Percentiles rank a stretch among this genome's conserved stretches.
phyloP scores from a whole-genome alignment of 1,140 invertebrate genomes.

The Mya arenaria region DNA sequence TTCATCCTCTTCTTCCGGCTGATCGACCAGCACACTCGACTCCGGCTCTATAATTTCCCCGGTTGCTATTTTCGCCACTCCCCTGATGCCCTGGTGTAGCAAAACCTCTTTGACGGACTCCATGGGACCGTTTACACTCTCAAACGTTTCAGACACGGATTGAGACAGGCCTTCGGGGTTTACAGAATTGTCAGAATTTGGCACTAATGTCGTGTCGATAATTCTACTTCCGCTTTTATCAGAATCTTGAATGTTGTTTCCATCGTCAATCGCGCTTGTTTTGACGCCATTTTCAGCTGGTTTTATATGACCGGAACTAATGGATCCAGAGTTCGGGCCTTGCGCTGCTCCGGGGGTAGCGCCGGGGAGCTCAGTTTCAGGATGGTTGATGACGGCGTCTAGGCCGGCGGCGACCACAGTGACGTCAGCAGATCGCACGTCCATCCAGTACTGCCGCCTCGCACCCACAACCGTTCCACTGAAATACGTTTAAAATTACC shows the following conservation, averaged over 20 bases:
- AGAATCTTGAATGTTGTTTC: background rate
- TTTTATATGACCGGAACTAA: background rate
- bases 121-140: constrained; percentile 23
- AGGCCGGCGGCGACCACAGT: background rate
- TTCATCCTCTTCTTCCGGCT: background rate
- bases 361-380: background rate
- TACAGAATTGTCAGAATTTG: background rate
- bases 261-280: background rate
- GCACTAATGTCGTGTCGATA: background rate
- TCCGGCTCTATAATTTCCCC: background rate
- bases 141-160: constrained; percentile 33
- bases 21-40: background rate
- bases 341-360: background rate
- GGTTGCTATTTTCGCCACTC: background rate
- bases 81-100: constrained; percentile 29
- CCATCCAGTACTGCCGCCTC: too few species aligned
- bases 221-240: background rate
- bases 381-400: too few species aligned
- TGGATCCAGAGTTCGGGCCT: background rate
- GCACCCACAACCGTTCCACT: too few species aligned
- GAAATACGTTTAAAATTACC: too few species aligned
- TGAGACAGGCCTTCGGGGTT: constrained; percentile 1
- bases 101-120: constrained; percentile 32
- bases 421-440: background rate
- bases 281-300: background rate